Percentiles rank a stretch among this genome's conserved stretches.
These are phyloP conservation scores for Drosophila willistoni DNA, from an alignment of 1,140 invertebrate genomes.

Conservation along the genomic window DNA sequence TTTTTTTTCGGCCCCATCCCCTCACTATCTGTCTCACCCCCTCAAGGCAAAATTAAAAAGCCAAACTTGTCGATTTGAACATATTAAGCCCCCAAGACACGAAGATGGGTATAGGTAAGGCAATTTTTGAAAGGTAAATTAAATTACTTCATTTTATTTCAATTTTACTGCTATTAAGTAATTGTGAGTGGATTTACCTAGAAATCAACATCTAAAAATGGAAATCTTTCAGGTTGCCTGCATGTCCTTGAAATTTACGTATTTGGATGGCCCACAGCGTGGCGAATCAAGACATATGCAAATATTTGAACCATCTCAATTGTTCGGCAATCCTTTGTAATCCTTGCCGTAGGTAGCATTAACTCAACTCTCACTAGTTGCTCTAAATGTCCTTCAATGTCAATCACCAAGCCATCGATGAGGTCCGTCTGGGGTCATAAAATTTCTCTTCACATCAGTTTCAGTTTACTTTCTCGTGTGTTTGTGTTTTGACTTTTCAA, in stretches of 20 bases:
- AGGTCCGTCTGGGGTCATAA: slow-evolving; percentile 52
- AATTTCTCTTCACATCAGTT: slow-evolving; percentile 39
- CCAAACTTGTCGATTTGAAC: slow-evolving; percentile 26
- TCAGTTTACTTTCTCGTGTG: slow-evolving; percentile 53
- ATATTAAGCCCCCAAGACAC: not conserved
- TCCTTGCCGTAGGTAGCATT: slow-evolving; percentile 65
- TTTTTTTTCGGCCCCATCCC: not conserved
- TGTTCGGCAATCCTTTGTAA: slow-evolving; percentile 79
- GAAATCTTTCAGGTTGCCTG: not conserved
- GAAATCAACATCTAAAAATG: not conserved
- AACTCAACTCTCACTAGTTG: slow-evolving; percentile 22
- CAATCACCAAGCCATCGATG: slow-evolving; percentile 45
- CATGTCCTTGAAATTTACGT: slow-evolving; percentile 62
- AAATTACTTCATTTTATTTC: not conserved
- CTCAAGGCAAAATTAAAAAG: slow-evolving; percentile 6
- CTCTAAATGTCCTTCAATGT: slow-evolving; percentile 45
- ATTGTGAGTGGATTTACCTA: not conserved
- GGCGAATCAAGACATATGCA: slow-evolving; percentile 64
- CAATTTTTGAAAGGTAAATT: not conserved
- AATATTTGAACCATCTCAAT: slow-evolving; percentile 64
- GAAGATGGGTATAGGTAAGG: not conserved
- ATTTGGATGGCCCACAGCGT: slow-evolving; percentile 38
- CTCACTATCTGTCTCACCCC: not conserved
- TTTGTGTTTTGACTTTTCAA: slow-evolving; percentile 65
- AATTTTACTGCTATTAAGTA: not conserved